phyloP scores from a whole-genome alignment of 2,113 vertebrate genomes.

The Silurus glanis region DNA sequence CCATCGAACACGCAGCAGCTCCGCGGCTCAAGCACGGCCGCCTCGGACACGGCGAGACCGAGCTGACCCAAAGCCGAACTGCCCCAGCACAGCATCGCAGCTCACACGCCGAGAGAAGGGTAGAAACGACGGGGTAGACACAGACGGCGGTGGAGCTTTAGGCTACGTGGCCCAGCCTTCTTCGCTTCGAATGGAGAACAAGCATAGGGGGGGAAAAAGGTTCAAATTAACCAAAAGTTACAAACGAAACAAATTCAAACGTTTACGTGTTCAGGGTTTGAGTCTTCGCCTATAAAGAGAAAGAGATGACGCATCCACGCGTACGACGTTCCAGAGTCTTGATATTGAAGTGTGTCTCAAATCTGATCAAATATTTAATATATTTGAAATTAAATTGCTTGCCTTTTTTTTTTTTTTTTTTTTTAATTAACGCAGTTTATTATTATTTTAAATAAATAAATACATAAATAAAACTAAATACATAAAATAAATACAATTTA shows the following conservation, averaged over 20 bases:
- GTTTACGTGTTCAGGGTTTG: neutral
- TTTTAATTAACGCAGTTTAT: no score
- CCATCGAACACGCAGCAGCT: slow-evolving; percentile 78
- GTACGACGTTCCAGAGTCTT: no score
- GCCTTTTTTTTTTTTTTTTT: no score
- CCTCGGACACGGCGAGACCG: slow-evolving; percentile 76
- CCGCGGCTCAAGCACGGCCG: slow-evolving; percentile 79
- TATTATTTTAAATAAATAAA: no score
- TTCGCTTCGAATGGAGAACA: slow-evolving; percentile 63
- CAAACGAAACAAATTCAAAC: no score
- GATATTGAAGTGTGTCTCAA: no score
- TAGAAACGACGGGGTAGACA: slow-evolving; percentile 20
- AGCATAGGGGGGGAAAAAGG: slow-evolving; percentile 56
- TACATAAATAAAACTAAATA: no score
- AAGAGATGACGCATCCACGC: no score
- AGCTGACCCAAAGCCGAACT: slow-evolving; percentile 87
- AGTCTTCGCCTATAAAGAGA: neutral
- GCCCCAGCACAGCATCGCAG: slow-evolving; percentile 93
- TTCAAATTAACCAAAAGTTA: no score
- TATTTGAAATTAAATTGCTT: no score
- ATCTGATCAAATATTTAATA: no score
- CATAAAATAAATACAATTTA: no score
- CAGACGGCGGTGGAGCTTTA: slow-evolving; percentile 56
- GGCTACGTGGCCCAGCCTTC: slow-evolving; percentile 66
- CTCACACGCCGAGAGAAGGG: slow-evolving; percentile 25